Conservation (phyloP, 1,140 invertebrate species). For the Aphaenogaster floridana region DNA sequence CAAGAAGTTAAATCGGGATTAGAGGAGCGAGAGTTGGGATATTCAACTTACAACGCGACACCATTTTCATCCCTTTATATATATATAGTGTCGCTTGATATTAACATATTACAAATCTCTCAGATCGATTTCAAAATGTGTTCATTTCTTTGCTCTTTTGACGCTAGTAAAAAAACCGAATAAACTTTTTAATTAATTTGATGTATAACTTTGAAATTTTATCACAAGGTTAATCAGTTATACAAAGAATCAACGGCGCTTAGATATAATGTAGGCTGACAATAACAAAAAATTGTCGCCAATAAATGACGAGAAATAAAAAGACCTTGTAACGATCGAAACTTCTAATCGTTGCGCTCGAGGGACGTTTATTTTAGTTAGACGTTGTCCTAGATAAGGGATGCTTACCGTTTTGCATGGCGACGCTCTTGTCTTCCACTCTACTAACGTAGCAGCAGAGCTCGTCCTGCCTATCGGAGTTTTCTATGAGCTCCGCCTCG, state of each 20-base stretch:
- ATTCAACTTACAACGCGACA: neutral
- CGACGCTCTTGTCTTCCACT: slow-evolving; percentile 97
- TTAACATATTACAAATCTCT: neutral
- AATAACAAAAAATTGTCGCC: slow-evolving; percentile 1
- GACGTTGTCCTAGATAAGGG: slow-evolving; percentile 57
- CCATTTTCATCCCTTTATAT: neutral
- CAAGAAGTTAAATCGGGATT: neutral
- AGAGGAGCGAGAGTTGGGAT: neutral
- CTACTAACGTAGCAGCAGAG: slow-evolving; percentile 98
- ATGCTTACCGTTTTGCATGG: slow-evolving; percentile 96
- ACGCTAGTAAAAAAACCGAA: neutral
- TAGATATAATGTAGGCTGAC: neutral
- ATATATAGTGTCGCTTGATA: neutral
- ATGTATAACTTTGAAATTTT: neutral
- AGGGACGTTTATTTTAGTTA: slow-evolving; percentile 62
- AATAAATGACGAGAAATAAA: slow-evolving; percentile 52
- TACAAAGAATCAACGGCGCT: neutral
- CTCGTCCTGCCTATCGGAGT: slow-evolving; percentile 97
- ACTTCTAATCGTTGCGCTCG: slow-evolving; percentile 36
- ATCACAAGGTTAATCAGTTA: neutral
- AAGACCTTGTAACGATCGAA: slow-evolving; percentile 59
- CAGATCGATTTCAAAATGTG: neutral
- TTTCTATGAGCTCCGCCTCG: slow-evolving; percentile 98
- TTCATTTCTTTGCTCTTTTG: neutral
- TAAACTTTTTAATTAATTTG: neutral